Evolutionary conservation across 2,797 vertebrate genomes (phyloP), one percentile per base, ranked within the genome.

Genomic region (Lutjanus argentimaculatus): DNA sequence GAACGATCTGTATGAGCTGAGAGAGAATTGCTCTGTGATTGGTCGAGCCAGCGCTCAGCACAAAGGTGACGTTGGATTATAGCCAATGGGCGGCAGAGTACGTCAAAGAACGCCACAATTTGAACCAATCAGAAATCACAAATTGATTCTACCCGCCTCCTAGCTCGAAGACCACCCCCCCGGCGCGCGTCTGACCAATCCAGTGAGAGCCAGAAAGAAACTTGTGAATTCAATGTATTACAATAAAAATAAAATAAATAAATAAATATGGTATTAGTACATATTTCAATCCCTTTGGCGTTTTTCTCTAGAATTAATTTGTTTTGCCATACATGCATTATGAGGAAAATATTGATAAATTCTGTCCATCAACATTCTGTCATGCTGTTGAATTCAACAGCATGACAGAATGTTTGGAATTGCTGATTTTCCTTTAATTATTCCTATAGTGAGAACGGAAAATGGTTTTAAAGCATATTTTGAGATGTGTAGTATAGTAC

Each of bases 21-120:
- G 88, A 49, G 72, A 4, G 1, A 25, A 3, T 2, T 2, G 51
- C 30, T 12, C 42, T 85, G 16, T 90, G 57, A 95, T 96, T 96
- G 94, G 94, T 46, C 58, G n/a, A 85, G 11, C 6, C 1, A 2
- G 2, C 12, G 17, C 42, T 67, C 40, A 43, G 56, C 46, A n/a
- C 1, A 8, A 53, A 45, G 36, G 40, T 40, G 73, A 83, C 71
- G 48, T 19, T n/a, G 0, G 0, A 1, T 0, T 11, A 0, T 2
- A 87, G 70, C 95, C 95, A 96, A 96, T 96, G 0, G 10, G 0
- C 19, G 55, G 6, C 1, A 48, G 0, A 0, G 0, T 66, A 94
- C 94, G 94, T 95, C 84, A 95, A 92, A 93, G 94, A 94, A 93
- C 93, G 84, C 94, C 93, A 96, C 76, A 30, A n/a, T 59, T 4